Evolutionary conservation across 2,113 vertebrate genomes (phyloP).

Genomic region (Xenopus borealis): DNA sequence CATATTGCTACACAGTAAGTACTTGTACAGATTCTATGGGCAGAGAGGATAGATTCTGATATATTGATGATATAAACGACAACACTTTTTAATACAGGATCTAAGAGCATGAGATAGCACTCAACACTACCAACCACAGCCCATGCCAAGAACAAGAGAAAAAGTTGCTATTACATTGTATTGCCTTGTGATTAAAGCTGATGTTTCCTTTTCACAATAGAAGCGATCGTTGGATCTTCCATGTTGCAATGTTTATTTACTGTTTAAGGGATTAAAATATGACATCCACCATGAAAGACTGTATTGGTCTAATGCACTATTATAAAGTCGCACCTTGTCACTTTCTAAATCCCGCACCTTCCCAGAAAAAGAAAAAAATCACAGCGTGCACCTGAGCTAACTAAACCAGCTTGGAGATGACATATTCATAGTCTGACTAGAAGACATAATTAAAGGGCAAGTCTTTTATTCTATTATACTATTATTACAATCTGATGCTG

Average conservation of each 20-base stretch:
- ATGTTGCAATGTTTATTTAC: conserved; percentile 8
- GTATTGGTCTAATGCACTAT: conserved; percentile 12
- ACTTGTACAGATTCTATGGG: no score
- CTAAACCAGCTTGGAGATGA: conserved; percentile 44
- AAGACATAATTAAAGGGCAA: conserved; percentile 57
- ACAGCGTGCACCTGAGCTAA: neutral
- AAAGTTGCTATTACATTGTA: no score
- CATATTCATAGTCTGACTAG: conserved; percentile 48
- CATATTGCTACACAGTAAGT: no score
- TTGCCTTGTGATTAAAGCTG: no score
- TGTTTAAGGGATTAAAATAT: conserved; percentile 1
- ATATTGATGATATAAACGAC: no score
- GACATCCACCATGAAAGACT: neutral
- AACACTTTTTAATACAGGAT: no score
- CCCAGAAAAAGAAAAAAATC: conserved; percentile 8
- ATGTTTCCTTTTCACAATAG: neutral
- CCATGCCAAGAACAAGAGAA: no score
- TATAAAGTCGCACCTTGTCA: conserved; percentile 27
- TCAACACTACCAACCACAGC: no score
- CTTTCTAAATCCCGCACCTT: neutral
- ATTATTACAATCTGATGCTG: conserved; percentile 41
- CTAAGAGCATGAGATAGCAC: no score
- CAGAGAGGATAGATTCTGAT: no score
- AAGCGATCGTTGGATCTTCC: neutral
- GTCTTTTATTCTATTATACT: conserved; percentile 24